Evolutionary conservation across 1,140 invertebrate genomes (phyloP), one percentile per base, ranked within the genome.

Genomic region (Drosophila elegans): DNA sequence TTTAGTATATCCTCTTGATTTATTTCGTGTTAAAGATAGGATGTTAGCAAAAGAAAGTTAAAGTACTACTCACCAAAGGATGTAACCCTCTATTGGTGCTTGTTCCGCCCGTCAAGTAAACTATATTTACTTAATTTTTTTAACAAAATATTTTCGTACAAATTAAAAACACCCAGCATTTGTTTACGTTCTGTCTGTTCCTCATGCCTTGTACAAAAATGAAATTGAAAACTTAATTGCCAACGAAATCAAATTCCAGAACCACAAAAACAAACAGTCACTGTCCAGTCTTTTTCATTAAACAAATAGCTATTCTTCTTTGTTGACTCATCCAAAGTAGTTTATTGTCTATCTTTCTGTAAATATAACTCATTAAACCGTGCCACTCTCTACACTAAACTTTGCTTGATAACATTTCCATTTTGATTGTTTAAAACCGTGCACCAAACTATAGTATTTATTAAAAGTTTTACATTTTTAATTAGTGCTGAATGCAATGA

Each of bases 31-130:
- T 10, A 48, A 16, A 13, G 16, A 21, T 21, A 21, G 41, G 3
- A 21, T 21, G 25, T 16, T 32, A 7, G 25, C 1, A 21, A 29
- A 54, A 27, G n/a, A 13, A 48, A 12, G 48, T 12, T 39, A 51
- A 38, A 49, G 60, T 85, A 51, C 60, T 49, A 54, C 63, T 69
- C 75, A 46, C 69, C 73, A 55, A 86, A 85, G 90, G 90, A 91
- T 90, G 71, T 85, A 73, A 80, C 91, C 91, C 91, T 92, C 91
- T 92, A 92, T 92, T 92, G 86, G 91, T 92, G 90, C 91, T 92
- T 92, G 91, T 88, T 92, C 81, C 91, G 91, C 91, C 91, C 91
- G 81, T 80, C 90, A 92, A 90, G 81, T 86, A 91, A 84, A 90
- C 64, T 68, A 69, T 71, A 72, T 41, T 49, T 46, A 78, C 51